Percentiles rank a stretch among this genome's conserved stretches.
Evolutionary conservation across 2,888 invertebrate species (phyloP).

Genomic region (Rhaphigaster nebulosa): DNA sequence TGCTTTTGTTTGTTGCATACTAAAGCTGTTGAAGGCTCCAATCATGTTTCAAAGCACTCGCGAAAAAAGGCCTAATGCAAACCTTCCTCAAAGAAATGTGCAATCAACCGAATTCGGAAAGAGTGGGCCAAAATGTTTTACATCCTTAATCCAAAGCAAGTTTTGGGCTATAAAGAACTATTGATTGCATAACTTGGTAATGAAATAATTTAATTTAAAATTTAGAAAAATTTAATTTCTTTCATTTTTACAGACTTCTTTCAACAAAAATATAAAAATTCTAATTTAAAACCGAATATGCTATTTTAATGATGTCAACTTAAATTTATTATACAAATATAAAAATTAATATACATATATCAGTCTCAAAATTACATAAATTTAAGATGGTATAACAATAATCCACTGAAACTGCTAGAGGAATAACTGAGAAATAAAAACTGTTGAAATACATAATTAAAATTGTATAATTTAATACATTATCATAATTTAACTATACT

Average conservation of each 20-base stretch:
- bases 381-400: constrained; percentile 14
- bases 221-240: background rate
- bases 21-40: too few relatives aligned
- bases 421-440: background rate
- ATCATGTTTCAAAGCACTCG: too few relatives aligned
- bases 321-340: background rate
- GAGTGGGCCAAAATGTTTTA: too few relatives aligned
- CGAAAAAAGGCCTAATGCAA: too few relatives aligned
- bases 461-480: too few relatives aligned
- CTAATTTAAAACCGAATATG: background rate
- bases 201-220: background rate
- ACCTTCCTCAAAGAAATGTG: too few relatives aligned
- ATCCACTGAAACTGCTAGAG: background rate
- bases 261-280: background rate
- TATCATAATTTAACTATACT: background rate
- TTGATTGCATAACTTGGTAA: background rate
- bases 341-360: constrained; percentile 38
- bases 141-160: too few relatives aligned
- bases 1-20: too few relatives aligned
- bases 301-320: background rate
- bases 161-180: too few relatives aligned
- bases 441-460: background rate
- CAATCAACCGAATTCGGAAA: too few relatives aligned
- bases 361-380: constrained; percentile 32
- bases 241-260: background rate